Conservation (phyloP, 1,140 invertebrate species). For the Doryteuthis pealeii region DNA sequence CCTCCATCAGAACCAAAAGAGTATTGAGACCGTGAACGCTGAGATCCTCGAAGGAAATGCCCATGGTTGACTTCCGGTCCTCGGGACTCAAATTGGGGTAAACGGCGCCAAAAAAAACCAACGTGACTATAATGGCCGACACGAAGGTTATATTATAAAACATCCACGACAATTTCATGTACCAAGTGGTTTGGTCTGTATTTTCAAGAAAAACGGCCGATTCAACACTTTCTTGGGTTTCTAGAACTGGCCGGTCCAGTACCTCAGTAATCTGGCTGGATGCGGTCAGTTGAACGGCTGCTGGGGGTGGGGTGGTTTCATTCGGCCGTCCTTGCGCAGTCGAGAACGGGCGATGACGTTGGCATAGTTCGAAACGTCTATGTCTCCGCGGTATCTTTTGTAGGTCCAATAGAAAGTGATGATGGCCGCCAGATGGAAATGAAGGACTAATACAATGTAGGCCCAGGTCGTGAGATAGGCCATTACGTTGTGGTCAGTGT, state of each 20-base stretch:
- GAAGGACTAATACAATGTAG: neutral
- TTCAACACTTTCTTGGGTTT: neutral
- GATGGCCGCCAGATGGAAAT: neutral
- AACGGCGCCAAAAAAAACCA: constrained; percentile 39
- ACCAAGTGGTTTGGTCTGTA: constrained; percentile 20
- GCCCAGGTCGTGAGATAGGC: constrained; percentile 9
- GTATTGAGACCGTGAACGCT: constrained; percentile 40
- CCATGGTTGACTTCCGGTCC: neutral
- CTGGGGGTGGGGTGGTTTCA: neutral
- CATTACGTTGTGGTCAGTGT: constrained; percentile 5
- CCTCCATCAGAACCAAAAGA: constrained; percentile 41
- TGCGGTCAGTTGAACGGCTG: neutral
- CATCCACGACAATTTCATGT: constrained; percentile 38
- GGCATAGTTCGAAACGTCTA: neutral
- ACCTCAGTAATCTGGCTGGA: neutral
- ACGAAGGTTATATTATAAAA: constrained; percentile 34
- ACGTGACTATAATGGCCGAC: constrained; percentile 32
- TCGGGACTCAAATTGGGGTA: constrained; percentile 20
- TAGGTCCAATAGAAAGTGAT: neutral
- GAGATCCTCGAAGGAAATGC: constrained; percentile 21
- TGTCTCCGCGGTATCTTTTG: neutral
- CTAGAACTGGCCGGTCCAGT: neutral
- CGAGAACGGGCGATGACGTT: neutral
- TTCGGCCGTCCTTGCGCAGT: neutral
- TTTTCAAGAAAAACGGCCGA: neutral